These are phyloP conservation scores for Venusia cambrica DNA, from an alignment of 2,888 invertebrate genomes.

Conservation along the genomic window DNA sequence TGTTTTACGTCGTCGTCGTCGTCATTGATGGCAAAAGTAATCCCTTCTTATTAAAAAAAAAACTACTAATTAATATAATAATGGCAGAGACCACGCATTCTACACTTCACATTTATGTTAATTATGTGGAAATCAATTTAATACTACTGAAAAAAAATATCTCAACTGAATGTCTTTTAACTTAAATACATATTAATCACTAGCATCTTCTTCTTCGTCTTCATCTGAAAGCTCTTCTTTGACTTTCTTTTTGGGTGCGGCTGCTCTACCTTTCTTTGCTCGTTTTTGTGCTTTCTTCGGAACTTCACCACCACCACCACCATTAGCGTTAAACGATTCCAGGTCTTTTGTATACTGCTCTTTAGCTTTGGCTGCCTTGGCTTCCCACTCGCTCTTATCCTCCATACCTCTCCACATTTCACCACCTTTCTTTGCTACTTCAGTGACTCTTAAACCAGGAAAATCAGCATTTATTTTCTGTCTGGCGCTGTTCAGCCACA, in stretches of 20 bases:
- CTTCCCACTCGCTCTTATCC: slow-evolving; percentile 94
- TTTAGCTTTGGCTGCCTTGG: slow-evolving; percentile 89
- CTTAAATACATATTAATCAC: slow-evolving; percentile 17
- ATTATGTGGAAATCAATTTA: too few species aligned
- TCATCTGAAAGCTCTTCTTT: slow-evolving; percentile 71
- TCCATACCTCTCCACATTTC: slow-evolving; percentile 93
- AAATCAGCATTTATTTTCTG: slow-evolving; percentile 90
- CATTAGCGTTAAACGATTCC: slow-evolving; percentile 89
- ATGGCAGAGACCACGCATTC: too few species aligned
- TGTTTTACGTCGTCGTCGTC: too few species aligned
- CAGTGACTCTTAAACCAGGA: slow-evolving; percentile 92
- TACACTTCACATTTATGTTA: too few species aligned
- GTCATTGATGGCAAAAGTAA: too few species aligned
- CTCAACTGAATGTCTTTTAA: slow-evolving; percentile 9
- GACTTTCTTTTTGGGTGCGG: slow-evolving; percentile 47
- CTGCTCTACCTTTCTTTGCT: slow-evolving; percentile 51
- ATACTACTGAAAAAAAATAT: too few species aligned
- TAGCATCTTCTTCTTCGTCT: slow-evolving; percentile 75
- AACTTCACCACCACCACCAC: slow-evolving; percentile 65
- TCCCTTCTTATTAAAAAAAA: too few species aligned
- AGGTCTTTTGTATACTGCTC: slow-evolving; percentile 90
- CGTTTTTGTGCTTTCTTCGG: slow-evolving; percentile 69
- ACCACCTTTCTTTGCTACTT: slow-evolving; percentile 94
- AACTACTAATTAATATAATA: too few species aligned
- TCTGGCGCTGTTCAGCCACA: slow-evolving; percentile 92